These are phyloP conservation scores for Drosophila tsacasi DNA, from an alignment of 1,140 invertebrate species.

Conservation along the genomic window DNA sequence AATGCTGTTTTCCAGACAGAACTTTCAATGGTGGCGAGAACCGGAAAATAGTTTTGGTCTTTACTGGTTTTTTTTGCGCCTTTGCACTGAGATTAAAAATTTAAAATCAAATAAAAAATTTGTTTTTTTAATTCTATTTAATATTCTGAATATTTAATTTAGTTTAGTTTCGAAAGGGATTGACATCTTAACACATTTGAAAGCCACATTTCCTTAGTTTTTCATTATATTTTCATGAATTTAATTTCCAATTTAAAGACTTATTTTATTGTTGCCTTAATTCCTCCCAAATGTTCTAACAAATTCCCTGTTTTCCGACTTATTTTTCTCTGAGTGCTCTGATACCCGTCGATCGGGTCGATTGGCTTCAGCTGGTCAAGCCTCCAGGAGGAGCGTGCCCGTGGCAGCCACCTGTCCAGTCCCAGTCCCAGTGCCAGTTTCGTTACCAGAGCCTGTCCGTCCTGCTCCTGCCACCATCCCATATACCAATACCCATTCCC, in stretches of 20 bases:
- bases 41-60: constrained; percentile 62
- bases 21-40: constrained; percentile 66
- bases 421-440: constrained; percentile 46
- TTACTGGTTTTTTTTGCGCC: not conserved
- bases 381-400: constrained; percentile 57
- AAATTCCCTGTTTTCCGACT: not conserved
- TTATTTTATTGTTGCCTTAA: too few relatives aligned
- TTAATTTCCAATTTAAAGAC: too few relatives aligned
- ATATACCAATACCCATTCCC: constrained; percentile 26
- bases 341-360: constrained; percentile 71
- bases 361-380: constrained; percentile 64
- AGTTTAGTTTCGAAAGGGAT: not conserved
- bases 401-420: constrained; percentile 48
- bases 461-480: constrained; percentile 20
- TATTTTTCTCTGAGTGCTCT: constrained; percentile 1
- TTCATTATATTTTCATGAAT: not conserved
- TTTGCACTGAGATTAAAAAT: not conserved
- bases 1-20: constrained; percentile 30
- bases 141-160: not conserved
- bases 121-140: not conserved
- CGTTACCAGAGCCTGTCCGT: constrained; percentile 19
- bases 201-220: not conserved
- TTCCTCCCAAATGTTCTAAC: not conserved
- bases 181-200: not conserved
- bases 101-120: too few relatives aligned